These are phyloP conservation scores for Lethenteron reissneri DNA, from an alignment of 2,113 vertebrate genomes.

Conservation along the genomic window DNA sequence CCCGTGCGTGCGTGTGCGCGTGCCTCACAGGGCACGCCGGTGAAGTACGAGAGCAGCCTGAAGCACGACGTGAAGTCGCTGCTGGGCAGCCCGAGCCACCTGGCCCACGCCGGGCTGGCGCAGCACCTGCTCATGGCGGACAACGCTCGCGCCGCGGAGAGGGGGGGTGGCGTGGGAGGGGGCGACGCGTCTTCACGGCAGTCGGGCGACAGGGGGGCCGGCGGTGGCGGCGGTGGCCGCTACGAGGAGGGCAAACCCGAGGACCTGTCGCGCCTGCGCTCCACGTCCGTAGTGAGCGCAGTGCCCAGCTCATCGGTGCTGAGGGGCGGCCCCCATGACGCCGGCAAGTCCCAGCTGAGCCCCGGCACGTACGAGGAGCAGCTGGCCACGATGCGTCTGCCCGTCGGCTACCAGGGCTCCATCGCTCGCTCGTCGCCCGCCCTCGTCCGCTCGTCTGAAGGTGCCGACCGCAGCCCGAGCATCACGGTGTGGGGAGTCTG, in stretches of 20 bases:
- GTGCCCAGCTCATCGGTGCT: constrained; percentile 54
- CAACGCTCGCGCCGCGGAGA: constrained; percentile 37
- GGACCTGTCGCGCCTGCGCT: constrained; percentile 40
- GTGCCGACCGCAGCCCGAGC: constrained; percentile 18
- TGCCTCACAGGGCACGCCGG: no score
- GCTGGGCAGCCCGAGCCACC: constrained; percentile 64
- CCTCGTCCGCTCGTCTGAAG: constrained; percentile 43
- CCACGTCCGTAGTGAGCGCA: constrained; percentile 77
- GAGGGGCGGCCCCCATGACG: constrained; percentile 64
- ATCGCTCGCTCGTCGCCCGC: constrained; percentile 75
- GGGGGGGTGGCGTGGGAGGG: constrained; percentile 17
- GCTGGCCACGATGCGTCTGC: constrained; percentile 60
- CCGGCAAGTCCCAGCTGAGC: constrained; percentile 68
- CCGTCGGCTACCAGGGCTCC: constrained; percentile 54
- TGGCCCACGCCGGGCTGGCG: constrained; percentile 39
- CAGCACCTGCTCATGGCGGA: constrained; percentile 49
- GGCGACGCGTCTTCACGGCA: constrained; percentile 39
- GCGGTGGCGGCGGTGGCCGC: constrained; percentile 44
- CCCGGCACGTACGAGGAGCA: constrained; percentile 79
- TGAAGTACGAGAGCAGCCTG: constrained; percentile 40
- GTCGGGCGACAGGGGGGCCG: constrained; percentile 44
- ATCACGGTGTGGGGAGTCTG: no score
- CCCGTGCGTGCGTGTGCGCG: no score
- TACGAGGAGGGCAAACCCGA: constrained; percentile 61
- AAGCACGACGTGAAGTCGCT: constrained; percentile 97